A percentile compares a stretch with the other conserved stretches of the same genome.
phyloP scores from a whole-genome alignment of 92 coral and sea anemone genomes.

The Siderastrea radians region DNA sequence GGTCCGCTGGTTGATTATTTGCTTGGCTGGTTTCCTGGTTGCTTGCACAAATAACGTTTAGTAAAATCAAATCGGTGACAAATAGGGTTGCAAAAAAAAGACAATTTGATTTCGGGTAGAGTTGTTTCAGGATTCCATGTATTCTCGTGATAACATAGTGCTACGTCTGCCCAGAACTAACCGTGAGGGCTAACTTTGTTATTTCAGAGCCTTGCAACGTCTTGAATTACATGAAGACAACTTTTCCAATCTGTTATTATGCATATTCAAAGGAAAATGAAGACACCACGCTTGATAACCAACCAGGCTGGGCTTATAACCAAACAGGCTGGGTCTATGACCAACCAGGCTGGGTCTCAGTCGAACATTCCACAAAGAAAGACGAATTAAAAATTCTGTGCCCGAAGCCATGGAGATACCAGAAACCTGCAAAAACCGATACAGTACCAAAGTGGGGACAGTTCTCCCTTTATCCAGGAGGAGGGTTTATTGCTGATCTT shows the following conservation, averaged over 20 bases:
- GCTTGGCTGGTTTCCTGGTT: no score
- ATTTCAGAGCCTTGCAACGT: conserved; percentile 7
- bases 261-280: conserved; percentile 63
- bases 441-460: conserved; percentile 67
- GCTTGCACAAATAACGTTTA: no score
- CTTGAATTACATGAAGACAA: conserved; percentile 4
- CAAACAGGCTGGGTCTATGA: no score
- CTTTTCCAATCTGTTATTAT: conserved; percentile 40
- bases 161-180: background rate
- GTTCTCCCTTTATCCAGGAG: conserved; percentile 70
- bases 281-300: conserved; percentile 47
- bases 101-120: no score
- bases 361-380: background rate
- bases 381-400: conserved; percentile 56
- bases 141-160: no score
- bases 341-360: conserved; percentile 23
- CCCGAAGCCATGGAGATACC: conserved; percentile 79
- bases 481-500: conserved; percentile 76
- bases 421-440: conserved; percentile 34
- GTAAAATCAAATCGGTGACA: no score
- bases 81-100: no score
- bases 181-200: background rate
- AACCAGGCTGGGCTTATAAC: no score
- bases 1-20: no score
- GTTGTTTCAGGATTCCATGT: no score